Evolutionary conservation across 2,113 vertebrate genomes (phyloP).

Genomic region (Struthio camelus): DNA sequence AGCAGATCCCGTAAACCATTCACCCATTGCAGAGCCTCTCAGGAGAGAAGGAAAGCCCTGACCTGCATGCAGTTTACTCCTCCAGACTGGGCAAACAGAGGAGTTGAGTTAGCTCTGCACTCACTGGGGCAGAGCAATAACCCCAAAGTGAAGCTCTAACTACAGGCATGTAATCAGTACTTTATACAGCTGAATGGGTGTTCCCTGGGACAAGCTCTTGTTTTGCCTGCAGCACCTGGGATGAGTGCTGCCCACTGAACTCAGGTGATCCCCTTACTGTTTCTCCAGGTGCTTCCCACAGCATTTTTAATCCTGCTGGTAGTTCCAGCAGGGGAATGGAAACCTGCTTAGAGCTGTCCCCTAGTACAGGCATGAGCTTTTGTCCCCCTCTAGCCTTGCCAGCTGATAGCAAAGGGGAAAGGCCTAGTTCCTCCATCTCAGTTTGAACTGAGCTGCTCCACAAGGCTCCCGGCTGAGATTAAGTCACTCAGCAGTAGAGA

Average conservation of each 20-base stretch:
- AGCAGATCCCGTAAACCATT: constrained; percentile 34
- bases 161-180: background rate
- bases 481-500: background rate
- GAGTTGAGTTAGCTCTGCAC: background rate
- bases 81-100: background rate
- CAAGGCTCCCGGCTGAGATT: background rate
- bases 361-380: background rate
- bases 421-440: background rate
- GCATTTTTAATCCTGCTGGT: background rate
- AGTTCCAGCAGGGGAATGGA: background rate
- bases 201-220: background rate
- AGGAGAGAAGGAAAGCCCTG: background rate
- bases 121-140: background rate
- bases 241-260: background rate
- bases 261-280: background rate
- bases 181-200: background rate
- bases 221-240: background rate
- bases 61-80: background rate
- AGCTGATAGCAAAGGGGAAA: background rate
- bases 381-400: background rate
- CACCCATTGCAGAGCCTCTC: constrained; percentile 48
- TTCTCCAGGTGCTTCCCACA: background rate
- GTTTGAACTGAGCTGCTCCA: background rate
- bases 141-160: background rate
- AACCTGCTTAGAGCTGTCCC: background rate